A percentile compares a stretch with the other conserved stretches of the same genome.
Evolutionary conservation across 2,113 vertebrate species (phyloP).

Genomic region (Tautogolabrus adspersus): DNA sequence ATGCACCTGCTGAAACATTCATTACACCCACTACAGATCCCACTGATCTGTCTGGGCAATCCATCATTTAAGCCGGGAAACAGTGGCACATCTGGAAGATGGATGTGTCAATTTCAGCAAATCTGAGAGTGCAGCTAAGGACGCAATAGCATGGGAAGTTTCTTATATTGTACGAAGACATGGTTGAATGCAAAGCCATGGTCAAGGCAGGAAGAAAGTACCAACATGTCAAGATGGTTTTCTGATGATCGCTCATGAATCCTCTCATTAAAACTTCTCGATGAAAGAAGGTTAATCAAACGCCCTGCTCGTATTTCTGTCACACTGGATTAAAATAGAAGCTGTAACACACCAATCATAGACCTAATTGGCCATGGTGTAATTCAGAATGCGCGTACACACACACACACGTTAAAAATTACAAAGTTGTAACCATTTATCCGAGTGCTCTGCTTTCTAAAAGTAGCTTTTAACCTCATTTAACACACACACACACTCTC

Average conservation of each 20-base stretch:
- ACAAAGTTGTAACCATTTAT: slow-evolving; percentile 59
- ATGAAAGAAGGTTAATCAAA: slow-evolving; percentile 36
- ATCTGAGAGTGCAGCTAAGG: slow-evolving; percentile 11
- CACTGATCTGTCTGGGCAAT: slow-evolving; percentile 32
- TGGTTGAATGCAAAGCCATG: background rate
- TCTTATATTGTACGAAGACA: background rate
- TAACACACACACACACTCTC: background rate
- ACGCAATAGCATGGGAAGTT: background rate
- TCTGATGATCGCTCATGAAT: background rate
- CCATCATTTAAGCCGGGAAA: slow-evolving; percentile 38
- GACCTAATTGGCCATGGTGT: slow-evolving; percentile 48
- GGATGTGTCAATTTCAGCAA: slow-evolving; percentile 37
- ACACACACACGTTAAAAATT: slow-evolving; percentile 21
- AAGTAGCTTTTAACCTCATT: slow-evolving; percentile 70
- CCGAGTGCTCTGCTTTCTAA: slow-evolving; percentile 63
- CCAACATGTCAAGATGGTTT: background rate
- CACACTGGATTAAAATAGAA: slow-evolving; percentile 38
- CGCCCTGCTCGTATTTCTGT: background rate
- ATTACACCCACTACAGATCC: slow-evolving; percentile 42
- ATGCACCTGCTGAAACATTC: slow-evolving; percentile 43
- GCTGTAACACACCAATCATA: slow-evolving; percentile 45
- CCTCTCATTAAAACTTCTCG: background rate
- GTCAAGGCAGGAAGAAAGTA: background rate
- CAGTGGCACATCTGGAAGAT: slow-evolving; percentile 42
- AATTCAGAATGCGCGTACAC: slow-evolving; percentile 16